Evolutionary conservation across 2,797 vertebrate species (phyloP).

Genomic region (Dendrocincla fuliginosa): DNA sequence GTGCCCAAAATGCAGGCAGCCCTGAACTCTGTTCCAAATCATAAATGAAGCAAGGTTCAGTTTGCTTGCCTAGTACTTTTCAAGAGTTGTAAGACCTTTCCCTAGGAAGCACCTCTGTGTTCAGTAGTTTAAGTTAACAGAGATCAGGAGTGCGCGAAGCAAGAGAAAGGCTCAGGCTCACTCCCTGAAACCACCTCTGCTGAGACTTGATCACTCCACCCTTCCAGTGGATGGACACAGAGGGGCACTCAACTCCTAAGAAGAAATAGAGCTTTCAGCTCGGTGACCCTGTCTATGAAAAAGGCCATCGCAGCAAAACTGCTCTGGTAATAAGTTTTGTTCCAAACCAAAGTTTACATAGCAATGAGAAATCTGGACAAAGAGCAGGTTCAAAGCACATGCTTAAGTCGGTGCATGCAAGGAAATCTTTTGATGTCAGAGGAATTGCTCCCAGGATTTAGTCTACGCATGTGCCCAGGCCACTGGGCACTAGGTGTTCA

Average conservation of each 20-base stretch:
- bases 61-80: not conserved
- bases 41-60: not conserved
- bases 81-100: not conserved
- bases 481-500: not conserved
- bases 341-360: not conserved
- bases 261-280: not conserved
- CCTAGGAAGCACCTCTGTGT: not conserved
- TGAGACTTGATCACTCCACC: not conserved
- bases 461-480: not conserved
- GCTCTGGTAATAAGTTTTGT: not conserved
- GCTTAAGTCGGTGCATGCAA: not conserved
- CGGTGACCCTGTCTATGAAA: accelerated
- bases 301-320: not conserved
- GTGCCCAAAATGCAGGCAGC: not conserved
- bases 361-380: not conserved
- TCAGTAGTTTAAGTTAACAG: not conserved
- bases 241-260: accelerated
- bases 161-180: not conserved
- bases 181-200: not conserved
- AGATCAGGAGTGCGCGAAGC: not conserved
- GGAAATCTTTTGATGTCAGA: not conserved
- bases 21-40: not conserved
- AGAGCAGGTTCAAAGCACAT: not conserved
- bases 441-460: not conserved
- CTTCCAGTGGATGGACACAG: not conserved